Percentiles rank a stretch among this genome's conserved stretches.
Conservation (phyloP, 2,888 invertebrate species). For the Hoplodrina ambigua region DNA sequence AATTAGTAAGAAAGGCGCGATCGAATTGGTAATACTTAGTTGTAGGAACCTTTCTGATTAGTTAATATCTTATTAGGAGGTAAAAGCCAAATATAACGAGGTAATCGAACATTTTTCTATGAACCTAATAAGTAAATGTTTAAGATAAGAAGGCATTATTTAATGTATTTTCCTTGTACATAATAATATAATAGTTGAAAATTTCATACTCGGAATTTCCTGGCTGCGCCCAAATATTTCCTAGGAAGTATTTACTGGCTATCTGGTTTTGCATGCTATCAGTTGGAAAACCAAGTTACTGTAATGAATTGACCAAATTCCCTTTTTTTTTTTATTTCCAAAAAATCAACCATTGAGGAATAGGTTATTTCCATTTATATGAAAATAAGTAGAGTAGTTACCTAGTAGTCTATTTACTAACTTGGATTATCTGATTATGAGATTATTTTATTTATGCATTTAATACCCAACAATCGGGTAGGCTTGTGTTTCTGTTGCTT, state of each 20-base stretch:
- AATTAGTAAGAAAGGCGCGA: too few relatives aligned
- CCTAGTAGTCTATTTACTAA: too few relatives aligned
- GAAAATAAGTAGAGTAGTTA: too few relatives aligned
- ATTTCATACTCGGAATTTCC: slow-evolving; percentile 2
- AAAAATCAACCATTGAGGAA: background rate
- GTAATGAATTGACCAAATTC: background rate
- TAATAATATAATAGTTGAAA: slow-evolving; percentile 17
- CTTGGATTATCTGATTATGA: too few relatives aligned
- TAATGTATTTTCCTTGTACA: background rate
- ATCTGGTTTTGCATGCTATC: background rate
- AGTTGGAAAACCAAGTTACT: slow-evolving; percentile 4
- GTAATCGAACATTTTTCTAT: slow-evolving; percentile 14
- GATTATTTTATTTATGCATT: too few relatives aligned
- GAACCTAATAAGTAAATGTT: slow-evolving; percentile 29
- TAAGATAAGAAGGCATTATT: slow-evolving; percentile 25
- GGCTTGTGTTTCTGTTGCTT: too few relatives aligned
- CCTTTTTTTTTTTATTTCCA: background rate
- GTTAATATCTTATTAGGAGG: slow-evolving; percentile 17
- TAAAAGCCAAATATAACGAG: slow-evolving; percentile 9
- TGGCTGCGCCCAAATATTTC: background rate
- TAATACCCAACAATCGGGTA: too few relatives aligned
- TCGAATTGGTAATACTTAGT: too few relatives aligned
- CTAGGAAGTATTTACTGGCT: background rate
- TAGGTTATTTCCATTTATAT: too few relatives aligned
- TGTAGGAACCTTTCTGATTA: too few relatives aligned